These are phyloP conservation scores for Tachystola acroxantha DNA, from an alignment of 2,888 invertebrate genomes.

Conservation along the genomic window DNA sequence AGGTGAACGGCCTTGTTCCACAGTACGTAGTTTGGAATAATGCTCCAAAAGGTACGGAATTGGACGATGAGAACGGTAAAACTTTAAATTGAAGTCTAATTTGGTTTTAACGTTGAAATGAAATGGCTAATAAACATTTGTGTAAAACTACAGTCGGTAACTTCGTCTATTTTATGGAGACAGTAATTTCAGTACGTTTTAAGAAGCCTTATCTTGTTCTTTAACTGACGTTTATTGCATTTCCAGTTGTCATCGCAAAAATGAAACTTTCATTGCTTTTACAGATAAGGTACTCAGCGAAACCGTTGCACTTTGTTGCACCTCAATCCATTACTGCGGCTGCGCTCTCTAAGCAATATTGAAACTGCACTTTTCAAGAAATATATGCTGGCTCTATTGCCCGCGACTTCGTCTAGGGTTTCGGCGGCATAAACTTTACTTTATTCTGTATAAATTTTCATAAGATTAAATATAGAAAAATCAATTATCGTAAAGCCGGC, in stretches of 20 bases:
- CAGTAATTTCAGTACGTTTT: background rate
- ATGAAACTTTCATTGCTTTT: background rate
- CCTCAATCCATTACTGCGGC: too few species aligned
- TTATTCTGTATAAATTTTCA: too few species aligned
- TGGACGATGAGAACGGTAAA: constrained; percentile 15
- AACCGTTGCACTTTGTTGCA: background rate
- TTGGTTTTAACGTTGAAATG: constrained; percentile 8
- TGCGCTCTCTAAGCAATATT: too few species aligned
- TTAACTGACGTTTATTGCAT: background rate
- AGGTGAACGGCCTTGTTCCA: constrained; percentile 65
- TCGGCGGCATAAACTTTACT: too few species aligned
- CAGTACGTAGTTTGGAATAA: constrained; percentile 19
- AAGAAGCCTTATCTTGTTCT: too few species aligned
- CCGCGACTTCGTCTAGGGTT: too few species aligned
- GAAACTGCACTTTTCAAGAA: too few species aligned
- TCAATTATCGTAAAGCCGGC: too few species aligned
- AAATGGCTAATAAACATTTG: constrained; percentile 5
- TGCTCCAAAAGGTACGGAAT: constrained; percentile 22
- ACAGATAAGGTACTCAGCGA: too few species aligned
- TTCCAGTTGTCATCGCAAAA: background rate
- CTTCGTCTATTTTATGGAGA: background rate
- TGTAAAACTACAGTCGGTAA: background rate
- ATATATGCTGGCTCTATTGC: too few species aligned
- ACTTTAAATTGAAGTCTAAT: constrained; percentile 15
- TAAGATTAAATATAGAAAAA: too few species aligned